A percentile compares a stretch with the other conserved stretches of the same genome.
Conservation (phyloP, 1,140 invertebrate genomes). For the Cydia strobilella region DNA sequence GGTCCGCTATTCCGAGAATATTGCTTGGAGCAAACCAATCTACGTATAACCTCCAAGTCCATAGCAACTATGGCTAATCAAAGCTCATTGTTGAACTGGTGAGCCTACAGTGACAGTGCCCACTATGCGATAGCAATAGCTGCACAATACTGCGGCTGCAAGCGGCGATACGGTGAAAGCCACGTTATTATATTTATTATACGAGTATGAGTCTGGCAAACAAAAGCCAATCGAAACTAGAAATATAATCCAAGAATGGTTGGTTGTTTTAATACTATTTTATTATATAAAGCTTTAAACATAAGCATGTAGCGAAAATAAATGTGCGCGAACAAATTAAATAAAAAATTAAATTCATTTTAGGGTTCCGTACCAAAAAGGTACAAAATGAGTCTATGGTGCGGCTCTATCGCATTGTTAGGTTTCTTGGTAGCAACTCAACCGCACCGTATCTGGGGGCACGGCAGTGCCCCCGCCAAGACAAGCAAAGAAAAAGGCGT, state of each 20-base stretch:
- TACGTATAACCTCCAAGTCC: not conserved
- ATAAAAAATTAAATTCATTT: no score
- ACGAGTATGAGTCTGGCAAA: conserved; percentile 1
- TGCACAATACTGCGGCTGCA: not conserved
- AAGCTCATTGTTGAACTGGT: not conserved
- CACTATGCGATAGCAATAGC: not conserved
- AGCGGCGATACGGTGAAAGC: conserved; percentile 15
- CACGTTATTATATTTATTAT: conserved; percentile 17
- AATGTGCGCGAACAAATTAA: no score
- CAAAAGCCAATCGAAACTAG: conserved; percentile 9
- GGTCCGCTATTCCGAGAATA: not conserved
- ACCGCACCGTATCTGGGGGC: no score
- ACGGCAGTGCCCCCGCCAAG: no score
- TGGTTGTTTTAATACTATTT: not conserved
- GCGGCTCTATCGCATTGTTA: no score
- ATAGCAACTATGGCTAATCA: not conserved
- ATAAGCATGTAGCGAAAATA: not conserved
- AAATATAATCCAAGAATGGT: not conserved
- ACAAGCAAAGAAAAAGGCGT: no score
- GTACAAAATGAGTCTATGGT: no score
- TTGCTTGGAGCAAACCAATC: not conserved
- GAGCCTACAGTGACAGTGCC: not conserved
- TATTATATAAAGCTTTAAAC: not conserved
- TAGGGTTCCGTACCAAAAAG: no score
- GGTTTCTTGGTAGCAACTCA: no score